Percentiles rank a stretch among this genome's conserved stretches.
Conservation (phyloP, 2,113 vertebrate species). For the Carettochelys insculpta region DNA sequence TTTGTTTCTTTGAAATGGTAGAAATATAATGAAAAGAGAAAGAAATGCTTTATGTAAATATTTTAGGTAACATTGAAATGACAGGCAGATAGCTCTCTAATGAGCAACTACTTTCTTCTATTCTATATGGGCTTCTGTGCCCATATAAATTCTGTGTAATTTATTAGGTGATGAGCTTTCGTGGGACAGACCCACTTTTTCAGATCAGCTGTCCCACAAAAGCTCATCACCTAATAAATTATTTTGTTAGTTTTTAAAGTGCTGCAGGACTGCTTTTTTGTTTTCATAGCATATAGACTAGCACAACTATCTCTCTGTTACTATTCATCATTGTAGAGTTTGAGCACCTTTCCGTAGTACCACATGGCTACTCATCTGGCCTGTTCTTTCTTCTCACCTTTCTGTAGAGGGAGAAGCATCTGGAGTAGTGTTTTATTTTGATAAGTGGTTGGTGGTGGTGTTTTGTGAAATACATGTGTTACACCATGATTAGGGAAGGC, state of each 20-base stretch:
- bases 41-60: slow-evolving; percentile 1
- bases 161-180: too few species aligned
- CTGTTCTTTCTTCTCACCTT: neutral
- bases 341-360: neutral
- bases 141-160: too few species aligned
- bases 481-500: neutral
- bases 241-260: too few species aligned
- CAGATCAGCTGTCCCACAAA: too few species aligned
- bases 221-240: too few species aligned
- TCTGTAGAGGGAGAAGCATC: neutral
- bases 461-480: neutral
- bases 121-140: neutral
- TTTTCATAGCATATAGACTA: too few species aligned
- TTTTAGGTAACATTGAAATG: slow-evolving; percentile 44
- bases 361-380: neutral
- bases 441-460: neutral
- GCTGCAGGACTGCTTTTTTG: too few species aligned
- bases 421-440: neutral
- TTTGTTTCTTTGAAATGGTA: neutral
- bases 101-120: slow-evolving; percentile 31
- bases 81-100: slow-evolving; percentile 46
- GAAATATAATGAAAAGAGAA: neutral
- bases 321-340: neutral
- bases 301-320: too few species aligned
- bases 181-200: too few species aligned